Base-by-base conservation (phyloP, 1,140 invertebrate genomes). In the Anastrepha obliqua region DNA sequence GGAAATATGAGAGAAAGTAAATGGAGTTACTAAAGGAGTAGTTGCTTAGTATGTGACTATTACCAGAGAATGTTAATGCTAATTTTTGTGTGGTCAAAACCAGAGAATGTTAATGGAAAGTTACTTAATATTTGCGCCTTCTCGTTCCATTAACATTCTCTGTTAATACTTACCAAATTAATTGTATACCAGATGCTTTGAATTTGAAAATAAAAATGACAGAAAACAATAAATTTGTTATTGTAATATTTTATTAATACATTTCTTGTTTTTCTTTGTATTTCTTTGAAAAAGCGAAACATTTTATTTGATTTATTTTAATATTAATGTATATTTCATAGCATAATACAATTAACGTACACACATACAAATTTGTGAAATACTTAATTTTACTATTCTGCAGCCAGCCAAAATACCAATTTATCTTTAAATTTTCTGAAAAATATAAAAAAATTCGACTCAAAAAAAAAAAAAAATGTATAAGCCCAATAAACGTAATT, bases 271-370 rank as follows among this genome's bases (percentile, higher is more conserved):
- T 81, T 87, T 67, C 47, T 87, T 86, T 86, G 62, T 62, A 87
- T 87, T 39, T 39, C 29, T 55, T 67, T 87, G 62, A 70, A 67
- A 87, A 87, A 55, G 62, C 86, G 67, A 87, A 39, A 87, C 44
- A 67, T 87, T 67, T 67, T 87, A 60, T 86, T 42, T 42, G 39
- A 65, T 55, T 70, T 55, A 86, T 86, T 87, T 44, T 55, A 67
- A 55, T 87, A 67, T 87, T 51, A 67, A 87, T 70, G 47, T 87
- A 55, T 87, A 67, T 62, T 86, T 87, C 44, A 87, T 67, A 67
- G 65, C 44, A 87, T 67, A 87, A 87, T 51, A 67, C 62, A 67
- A 44, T n/a, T 67, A 67, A 87, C 64, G 62, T 47, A 64, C 64
- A 86, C 58, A 64, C 86, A 67, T 87, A 70, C 7, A 87, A 67